Percentiles rank a stretch among this genome's conserved stretches.
Evolutionary conservation across 2,888 invertebrate species (phyloP).

Genomic region (Harpalus rubripes): DNA sequence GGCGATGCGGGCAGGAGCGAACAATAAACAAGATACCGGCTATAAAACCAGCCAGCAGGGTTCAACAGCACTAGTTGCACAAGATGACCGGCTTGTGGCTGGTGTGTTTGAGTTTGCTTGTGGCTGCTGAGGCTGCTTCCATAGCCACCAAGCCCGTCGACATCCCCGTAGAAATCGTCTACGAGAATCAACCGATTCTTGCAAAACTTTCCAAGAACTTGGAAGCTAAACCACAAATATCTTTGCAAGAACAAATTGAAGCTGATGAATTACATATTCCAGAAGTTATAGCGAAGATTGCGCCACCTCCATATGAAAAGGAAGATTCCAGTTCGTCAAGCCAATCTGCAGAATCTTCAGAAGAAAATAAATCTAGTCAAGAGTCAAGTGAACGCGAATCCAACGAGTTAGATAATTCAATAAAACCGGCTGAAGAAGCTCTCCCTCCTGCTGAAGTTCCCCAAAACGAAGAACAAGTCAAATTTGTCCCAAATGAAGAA

Average conservation of each 20-base stretch:
- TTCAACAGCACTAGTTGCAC: conserved; percentile 75
- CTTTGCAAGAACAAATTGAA: conserved; percentile 70
- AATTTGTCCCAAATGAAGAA: background rate
- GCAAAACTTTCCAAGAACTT: conserved; percentile 70
- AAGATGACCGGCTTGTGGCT: conserved; percentile 73
- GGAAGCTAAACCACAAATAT: conserved; percentile 72
- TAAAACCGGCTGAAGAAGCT: conserved; percentile 49
- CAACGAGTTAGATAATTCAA: conserved; percentile 49
- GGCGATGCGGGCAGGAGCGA: conserved; percentile 68
- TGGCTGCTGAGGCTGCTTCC: conserved; percentile 69
- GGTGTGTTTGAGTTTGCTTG: conserved; percentile 70
- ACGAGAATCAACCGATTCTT: conserved; percentile 70
- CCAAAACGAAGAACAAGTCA: background rate
- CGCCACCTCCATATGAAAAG: conserved; percentile 24
- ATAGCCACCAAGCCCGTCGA: conserved; percentile 70
- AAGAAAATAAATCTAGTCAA: conserved; percentile 45
- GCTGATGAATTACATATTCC: conserved; percentile 62
- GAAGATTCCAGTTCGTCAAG: conserved; percentile 53
- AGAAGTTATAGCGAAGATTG: conserved; percentile 44
- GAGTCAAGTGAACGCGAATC: conserved; percentile 49
- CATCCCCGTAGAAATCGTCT: conserved; percentile 74
- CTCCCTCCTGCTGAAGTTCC: conserved; percentile 18
- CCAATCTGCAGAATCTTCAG: conserved; percentile 38
- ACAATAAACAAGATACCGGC: conserved; percentile 71
- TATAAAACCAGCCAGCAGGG: conserved; percentile 75